Percentiles rank a stretch among this genome's conserved stretches.
phyloP scores from a whole-genome alignment of 2,888 invertebrate genomes.

The Athalia cordata region DNA sequence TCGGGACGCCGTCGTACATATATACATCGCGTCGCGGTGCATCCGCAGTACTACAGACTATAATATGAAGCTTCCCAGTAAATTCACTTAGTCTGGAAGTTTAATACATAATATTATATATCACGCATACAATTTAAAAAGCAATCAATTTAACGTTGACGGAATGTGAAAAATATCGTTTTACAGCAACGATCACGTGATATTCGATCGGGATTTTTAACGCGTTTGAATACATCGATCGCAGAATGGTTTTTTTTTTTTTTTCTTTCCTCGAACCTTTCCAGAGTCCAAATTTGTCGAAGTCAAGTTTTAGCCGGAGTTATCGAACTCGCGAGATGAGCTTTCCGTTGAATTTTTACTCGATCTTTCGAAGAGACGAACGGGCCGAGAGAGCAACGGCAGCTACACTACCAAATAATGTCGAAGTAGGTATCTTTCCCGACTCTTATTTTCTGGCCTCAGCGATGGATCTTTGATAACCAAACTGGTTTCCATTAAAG shows the following conservation, averaged over 20 bases:
- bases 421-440: slow-evolving; percentile 28
- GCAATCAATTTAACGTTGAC: not conserved
- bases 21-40: not conserved
- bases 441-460: slow-evolving; percentile 38
- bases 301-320: too few relatives aligned
- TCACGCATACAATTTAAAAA: not conserved
- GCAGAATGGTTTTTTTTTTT: too few relatives aligned
- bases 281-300: too few relatives aligned
- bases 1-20: not conserved
- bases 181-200: too few relatives aligned
- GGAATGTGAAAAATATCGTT: not conserved
- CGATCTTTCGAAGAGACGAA: too few relatives aligned
- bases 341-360: too few relatives aligned
- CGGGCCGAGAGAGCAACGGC: too few relatives aligned
- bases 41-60: too few relatives aligned
- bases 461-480: slow-evolving; percentile 41
- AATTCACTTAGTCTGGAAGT: not conserved
- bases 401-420: slow-evolving; percentile 19
- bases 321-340: too few relatives aligned
- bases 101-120: not conserved
- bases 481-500: slow-evolving; percentile 45
- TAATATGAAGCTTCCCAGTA: not conserved
- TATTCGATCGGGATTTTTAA: too few relatives aligned
- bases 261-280: too few relatives aligned
- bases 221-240: too few relatives aligned